These are phyloP conservation scores for Vollenhovia emeryi DNA, from an alignment of 1,140 invertebrate genomes.

Conservation along the genomic window DNA sequence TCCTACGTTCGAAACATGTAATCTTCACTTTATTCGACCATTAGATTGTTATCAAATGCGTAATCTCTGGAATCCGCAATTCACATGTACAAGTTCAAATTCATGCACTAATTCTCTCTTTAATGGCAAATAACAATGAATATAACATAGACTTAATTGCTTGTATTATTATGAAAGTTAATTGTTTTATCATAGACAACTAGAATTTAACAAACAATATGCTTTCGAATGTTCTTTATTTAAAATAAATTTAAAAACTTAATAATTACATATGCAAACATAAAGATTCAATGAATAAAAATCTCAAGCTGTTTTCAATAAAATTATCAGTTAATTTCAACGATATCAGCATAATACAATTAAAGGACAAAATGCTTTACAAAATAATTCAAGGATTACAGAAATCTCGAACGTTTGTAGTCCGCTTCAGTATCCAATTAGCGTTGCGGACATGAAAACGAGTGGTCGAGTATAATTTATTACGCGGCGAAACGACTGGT, in stretches of 20 bases:
- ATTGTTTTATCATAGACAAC: background rate
- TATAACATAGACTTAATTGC: background rate
- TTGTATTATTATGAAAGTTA: background rate
- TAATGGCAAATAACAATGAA: background rate
- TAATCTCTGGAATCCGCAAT: slow-evolving; percentile 43
- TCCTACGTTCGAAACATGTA: slow-evolving; percentile 70
- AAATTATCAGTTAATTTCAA: slow-evolving; percentile 10
- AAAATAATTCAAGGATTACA: slow-evolving; percentile 1
- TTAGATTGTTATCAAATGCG: slow-evolving; percentile 72
- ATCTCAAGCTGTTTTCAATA: background rate
- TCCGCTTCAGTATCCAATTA: slow-evolving; percentile 60
- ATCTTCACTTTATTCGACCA: slow-evolving; percentile 50
- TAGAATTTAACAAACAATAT: background rate
- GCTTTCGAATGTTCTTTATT: background rate
- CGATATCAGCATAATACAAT: background rate
- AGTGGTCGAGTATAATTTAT: slow-evolving; percentile 69
- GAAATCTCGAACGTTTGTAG: slow-evolving; percentile 39
- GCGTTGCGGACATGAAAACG: slow-evolving; percentile 63
- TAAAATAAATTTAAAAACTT: background rate
- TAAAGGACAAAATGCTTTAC: background rate
- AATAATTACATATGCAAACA: background rate
- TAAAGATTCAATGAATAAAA: background rate
- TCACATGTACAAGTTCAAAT: slow-evolving; percentile 14
- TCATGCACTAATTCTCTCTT: background rate
- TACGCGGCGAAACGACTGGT: slow-evolving; percentile 59